Evolutionary conservation across 2,113 vertebrate species (phyloP).

Genomic region (Paramormyrops kingsleyae): DNA sequence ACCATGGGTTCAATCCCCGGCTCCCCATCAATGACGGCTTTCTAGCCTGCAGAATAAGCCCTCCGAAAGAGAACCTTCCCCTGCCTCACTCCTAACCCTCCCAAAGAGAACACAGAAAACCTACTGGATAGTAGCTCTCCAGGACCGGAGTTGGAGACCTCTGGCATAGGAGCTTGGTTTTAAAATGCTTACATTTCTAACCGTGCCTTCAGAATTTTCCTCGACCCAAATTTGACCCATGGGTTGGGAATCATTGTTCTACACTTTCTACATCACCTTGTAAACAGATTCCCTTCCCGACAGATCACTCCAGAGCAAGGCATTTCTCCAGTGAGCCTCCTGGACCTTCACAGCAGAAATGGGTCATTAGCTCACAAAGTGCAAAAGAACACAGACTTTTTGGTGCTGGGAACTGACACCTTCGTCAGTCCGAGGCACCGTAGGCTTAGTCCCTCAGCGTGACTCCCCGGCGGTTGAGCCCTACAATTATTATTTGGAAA

Average conservation of each 20-base stretch:
- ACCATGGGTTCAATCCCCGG: neutral
- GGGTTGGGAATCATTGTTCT: too few species aligned
- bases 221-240: too few species aligned
- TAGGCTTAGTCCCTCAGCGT: neutral
- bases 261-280: neutral
- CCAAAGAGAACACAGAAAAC: neutral
- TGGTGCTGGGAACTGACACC: neutral
- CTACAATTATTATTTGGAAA: conserved; percentile 4
- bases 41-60: neutral
- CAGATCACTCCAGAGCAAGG: neutral
- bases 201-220: too few species aligned
- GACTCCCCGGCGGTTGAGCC: neutral
- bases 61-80: neutral
- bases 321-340: neutral
- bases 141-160: too few species aligned
- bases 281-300: neutral
- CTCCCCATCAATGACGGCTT: neutral
- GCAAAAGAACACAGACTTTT: neutral
- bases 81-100: neutral
- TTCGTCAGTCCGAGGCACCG: too few species aligned
- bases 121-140: too few species aligned
- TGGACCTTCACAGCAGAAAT: neutral
- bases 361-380: neutral
- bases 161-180: too few species aligned
- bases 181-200: too few species aligned